Percentiles rank a stretch among this genome's conserved stretches.
Conservation (phyloP, 2,888 invertebrate species). For the Abscondita cerata region DNA sequence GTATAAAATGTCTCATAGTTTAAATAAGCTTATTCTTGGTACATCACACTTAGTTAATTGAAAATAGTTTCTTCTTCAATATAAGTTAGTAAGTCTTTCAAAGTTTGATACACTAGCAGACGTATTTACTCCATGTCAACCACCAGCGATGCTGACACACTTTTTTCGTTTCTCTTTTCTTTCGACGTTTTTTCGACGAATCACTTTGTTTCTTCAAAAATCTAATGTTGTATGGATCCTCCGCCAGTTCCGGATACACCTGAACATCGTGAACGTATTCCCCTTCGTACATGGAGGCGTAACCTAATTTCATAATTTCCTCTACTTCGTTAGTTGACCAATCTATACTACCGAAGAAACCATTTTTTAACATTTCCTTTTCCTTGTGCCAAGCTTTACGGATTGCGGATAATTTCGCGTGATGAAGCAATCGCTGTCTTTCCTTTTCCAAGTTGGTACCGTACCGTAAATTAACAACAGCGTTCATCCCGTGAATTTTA, state of each 20-base stretch:
- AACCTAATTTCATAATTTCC: conserved; percentile 85
- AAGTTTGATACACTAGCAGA: conserved; percentile 34
- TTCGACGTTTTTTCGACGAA: conserved; percentile 73
- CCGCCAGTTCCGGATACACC: conserved; percentile 90
- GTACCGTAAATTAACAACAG: conserved; percentile 92
- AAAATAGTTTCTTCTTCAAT: conserved; percentile 50
- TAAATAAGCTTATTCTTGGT: conserved; percentile 56
- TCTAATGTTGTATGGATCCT: conserved; percentile 94
- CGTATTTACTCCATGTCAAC: conserved; percentile 54
- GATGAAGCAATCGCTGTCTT: conserved; percentile 85
- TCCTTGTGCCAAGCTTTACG: conserved; percentile 94
- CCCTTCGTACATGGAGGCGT: conserved; percentile 85
- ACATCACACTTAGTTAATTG: conserved; percentile 61
- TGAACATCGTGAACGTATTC: conserved; percentile 92
- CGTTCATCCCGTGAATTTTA: conserved; percentile 89
- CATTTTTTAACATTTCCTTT: conserved; percentile 81
- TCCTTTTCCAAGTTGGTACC: conserved; percentile 92
- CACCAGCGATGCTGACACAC: conserved; percentile 52
- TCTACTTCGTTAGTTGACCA: conserved; percentile 91
- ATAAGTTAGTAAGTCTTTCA: conserved; percentile 21
- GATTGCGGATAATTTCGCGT: conserved; percentile 86
- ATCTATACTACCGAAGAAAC: conserved; percentile 77
- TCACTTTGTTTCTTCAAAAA: conserved; percentile 83
- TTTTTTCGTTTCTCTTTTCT: conserved; percentile 66
- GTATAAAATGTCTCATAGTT: conserved; percentile 61